Percentiles rank a stretch among this genome's conserved stretches.
These are phyloP conservation scores for Endotricha flammealis DNA, from an alignment of 2,888 invertebrate species.

Conservation along the genomic window DNA sequence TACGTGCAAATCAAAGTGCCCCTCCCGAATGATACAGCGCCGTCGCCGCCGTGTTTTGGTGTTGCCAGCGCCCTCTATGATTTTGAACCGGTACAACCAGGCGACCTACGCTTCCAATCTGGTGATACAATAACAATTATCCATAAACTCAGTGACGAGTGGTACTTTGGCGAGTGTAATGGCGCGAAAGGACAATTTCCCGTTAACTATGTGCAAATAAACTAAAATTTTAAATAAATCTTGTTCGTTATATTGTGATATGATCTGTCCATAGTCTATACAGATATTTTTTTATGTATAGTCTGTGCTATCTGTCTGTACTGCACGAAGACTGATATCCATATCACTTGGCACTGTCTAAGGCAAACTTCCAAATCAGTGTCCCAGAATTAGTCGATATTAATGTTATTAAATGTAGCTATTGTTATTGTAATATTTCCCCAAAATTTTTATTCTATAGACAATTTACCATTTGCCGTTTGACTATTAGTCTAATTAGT, in stretches of 20 bases:
- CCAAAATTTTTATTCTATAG: not conserved
- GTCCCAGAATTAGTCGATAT: constrained; percentile 6
- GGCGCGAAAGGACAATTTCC: constrained; percentile 87
- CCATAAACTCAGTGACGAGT: constrained; percentile 84
- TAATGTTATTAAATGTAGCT: constrained; percentile 2
- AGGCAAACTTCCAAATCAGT: constrained; percentile 16
- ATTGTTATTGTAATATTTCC: not conserved
- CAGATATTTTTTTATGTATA: too few relatives aligned
- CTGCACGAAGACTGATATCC: constrained; percentile 35
- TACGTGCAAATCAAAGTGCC: constrained; percentile 88
- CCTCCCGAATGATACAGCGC: constrained; percentile 59
- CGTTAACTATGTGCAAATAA: constrained; percentile 83
- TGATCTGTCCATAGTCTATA: too few relatives aligned
- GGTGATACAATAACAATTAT: constrained; percentile 79
- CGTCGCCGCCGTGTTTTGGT: constrained; percentile 34
- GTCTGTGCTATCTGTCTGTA: too few relatives aligned
- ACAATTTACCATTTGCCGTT: constrained; percentile 15
- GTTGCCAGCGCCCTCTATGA: constrained; percentile 83
- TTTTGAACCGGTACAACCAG: constrained; percentile 80
- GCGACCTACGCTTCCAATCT: constrained; percentile 51
- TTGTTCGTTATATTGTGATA: too few relatives aligned
- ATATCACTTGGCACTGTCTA: constrained; percentile 23
- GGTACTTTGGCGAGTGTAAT: constrained; percentile 86
- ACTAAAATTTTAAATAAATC: constrained; percentile 37
- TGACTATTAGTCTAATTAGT: too few relatives aligned